Evolutionary conservation across 1,140 invertebrate genomes (phyloP).

Genomic region (Solenopsis invicta): DNA sequence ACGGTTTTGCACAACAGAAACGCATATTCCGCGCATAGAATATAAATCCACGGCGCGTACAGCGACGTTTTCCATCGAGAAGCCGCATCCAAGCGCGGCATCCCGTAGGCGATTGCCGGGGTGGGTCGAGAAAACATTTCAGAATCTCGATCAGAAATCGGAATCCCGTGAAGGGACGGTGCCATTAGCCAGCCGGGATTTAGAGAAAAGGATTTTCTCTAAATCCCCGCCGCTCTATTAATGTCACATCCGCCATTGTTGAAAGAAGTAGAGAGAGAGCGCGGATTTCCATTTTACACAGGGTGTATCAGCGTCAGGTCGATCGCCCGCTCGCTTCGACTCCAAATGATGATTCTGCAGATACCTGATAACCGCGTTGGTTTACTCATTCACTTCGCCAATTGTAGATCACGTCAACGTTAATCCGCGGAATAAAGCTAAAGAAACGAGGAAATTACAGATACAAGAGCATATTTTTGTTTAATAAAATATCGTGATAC

Average conservation of each 20-base stretch:
- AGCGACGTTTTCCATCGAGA: constrained; percentile 21
- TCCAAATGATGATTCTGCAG: constrained; percentile 41
- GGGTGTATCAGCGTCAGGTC: constrained; percentile 59
- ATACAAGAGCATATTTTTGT: neutral
- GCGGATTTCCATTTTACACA: constrained; percentile 62
- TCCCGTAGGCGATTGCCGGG: neutral
- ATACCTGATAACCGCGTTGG: neutral
- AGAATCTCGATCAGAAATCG: constrained; percentile 74
- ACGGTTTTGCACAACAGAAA: constrained; percentile 42
- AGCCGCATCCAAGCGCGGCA: neutral
- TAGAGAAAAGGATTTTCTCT: constrained; percentile 71
- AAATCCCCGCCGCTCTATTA: constrained; percentile 74
- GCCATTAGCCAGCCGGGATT: constrained; percentile 73
- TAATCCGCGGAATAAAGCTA: neutral
- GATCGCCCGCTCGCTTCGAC: neutral
- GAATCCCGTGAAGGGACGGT: constrained; percentile 63
- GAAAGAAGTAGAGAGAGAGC: constrained; percentile 60
- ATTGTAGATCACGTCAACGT: neutral
- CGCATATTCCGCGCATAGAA: constrained; percentile 33
- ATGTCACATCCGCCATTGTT: constrained; percentile 72
- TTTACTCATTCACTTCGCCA: neutral
- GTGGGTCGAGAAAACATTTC: constrained; percentile 39
- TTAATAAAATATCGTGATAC: neutral
- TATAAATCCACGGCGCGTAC: constrained; percentile 22
- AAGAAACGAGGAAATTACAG: neutral